A percentile compares a stretch with the other conserved stretches of the same genome.
Evolutionary conservation across 2,888 invertebrate species (phyloP).

Genomic region (Caenorhabditis panamensis): DNA sequence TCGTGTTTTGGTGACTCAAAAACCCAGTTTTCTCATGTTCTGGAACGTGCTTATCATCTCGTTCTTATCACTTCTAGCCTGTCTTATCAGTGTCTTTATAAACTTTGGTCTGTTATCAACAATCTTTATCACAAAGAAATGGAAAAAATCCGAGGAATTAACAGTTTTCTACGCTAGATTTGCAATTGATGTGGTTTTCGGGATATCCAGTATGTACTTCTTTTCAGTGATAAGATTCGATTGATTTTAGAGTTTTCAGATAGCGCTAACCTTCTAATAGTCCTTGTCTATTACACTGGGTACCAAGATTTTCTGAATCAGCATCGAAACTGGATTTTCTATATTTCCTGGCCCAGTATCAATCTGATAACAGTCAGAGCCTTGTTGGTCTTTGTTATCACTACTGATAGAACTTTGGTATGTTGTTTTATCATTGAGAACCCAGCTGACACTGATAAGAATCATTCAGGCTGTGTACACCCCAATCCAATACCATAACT

Average conservation of each 20-base stretch:
- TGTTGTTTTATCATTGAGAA: no score
- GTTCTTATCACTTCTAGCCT: background rate
- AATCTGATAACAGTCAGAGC: background rate
- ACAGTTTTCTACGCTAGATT: background rate
- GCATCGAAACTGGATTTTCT: background rate
- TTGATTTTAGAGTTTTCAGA: background rate
- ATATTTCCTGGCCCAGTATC: background rate
- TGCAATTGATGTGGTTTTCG: background rate
- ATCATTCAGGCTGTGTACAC: background rate
- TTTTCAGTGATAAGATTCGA: background rate
- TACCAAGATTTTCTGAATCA: background rate
- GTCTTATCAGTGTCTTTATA: background rate
- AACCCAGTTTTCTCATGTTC: background rate
- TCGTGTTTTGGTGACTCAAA: no score
- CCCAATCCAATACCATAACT: slow-evolving; percentile 4
- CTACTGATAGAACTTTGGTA: background rate
- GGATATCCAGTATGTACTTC: background rate
- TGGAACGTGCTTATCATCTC: background rate
- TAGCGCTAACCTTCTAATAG: background rate
- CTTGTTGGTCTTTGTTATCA: background rate
- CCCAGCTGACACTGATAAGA: background rate
- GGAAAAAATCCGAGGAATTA: background rate
- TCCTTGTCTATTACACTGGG: background rate
- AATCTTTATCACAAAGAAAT: background rate
- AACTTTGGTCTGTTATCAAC: background rate